Evolutionary conservation across 2,113 vertebrate species (phyloP).

Genomic region (Pogonocichla stellata): DNA sequence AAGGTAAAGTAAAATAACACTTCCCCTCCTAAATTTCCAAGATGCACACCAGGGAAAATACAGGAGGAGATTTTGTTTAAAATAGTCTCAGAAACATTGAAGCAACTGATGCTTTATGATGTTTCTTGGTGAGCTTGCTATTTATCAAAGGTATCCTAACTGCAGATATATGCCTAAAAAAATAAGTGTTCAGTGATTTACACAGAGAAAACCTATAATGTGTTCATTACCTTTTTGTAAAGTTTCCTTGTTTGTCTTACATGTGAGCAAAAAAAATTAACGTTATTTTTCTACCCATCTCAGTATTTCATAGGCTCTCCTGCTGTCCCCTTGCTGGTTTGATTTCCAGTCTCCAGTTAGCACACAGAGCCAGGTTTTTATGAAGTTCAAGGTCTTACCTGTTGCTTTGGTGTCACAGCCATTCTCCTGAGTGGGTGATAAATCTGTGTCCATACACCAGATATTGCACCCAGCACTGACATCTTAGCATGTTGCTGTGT

Average conservation of each 20-base stretch:
- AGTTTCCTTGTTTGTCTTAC: background rate
- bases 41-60: background rate
- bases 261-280: background rate
- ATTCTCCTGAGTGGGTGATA: background rate
- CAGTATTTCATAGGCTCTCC: background rate
- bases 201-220: background rate
- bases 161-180: background rate
- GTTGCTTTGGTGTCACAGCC: background rate
- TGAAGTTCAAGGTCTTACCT: background rate
- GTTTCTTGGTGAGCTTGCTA: background rate
- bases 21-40: background rate
- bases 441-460: background rate
- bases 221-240: background rate
- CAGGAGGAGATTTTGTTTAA: background rate
- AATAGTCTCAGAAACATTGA: background rate
- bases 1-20: background rate
- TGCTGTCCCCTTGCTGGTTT: background rate
- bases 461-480: background rate
- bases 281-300: background rate
- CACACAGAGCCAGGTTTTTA: background rate
- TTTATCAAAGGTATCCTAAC: background rate
- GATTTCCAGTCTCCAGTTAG: slow-evolving; percentile 8
- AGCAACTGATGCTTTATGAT: background rate
- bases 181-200: background rate
- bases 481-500: background rate